These are phyloP conservation scores for Ptilodon capucinus DNA, from an alignment of 2,888 invertebrate genomes.

Conservation along the genomic window DNA sequence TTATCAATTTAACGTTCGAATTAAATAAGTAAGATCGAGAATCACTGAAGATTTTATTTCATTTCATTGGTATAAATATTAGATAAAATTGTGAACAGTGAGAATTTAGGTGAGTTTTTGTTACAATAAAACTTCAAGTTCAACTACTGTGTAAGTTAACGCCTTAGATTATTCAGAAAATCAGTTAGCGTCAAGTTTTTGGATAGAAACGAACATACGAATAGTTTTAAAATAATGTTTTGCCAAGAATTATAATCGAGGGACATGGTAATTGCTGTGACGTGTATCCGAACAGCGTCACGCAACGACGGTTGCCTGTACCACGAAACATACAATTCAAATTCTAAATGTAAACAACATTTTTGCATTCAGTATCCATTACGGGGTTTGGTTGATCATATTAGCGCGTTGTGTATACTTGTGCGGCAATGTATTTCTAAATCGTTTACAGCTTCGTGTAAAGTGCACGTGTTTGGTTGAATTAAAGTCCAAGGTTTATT, in stretches of 20 bases:
- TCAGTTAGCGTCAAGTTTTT: not conserved
- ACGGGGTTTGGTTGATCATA: conserved; percentile 40
- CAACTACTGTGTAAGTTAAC: not conserved
- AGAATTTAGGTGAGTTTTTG: too few species aligned
- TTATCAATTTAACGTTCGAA: too few species aligned
- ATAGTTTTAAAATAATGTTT: conserved; percentile 41
- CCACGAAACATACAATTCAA: conserved; percentile 55
- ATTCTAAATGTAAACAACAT: conserved; percentile 38
- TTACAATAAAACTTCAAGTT: not conserved
- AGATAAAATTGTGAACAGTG: too few species aligned
- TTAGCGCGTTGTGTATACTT: conserved; percentile 40
- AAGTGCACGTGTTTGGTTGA: conserved; percentile 48
- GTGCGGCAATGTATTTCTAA: conserved; percentile 59
- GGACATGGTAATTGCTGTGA: conserved; percentile 67
- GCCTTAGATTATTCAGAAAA: not conserved
- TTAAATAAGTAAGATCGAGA: too few species aligned
- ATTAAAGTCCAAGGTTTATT: conserved; percentile 68
- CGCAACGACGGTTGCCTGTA: conserved; percentile 69
- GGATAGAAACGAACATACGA: conserved; percentile 12
- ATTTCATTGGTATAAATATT: too few species aligned
- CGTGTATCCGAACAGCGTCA: conserved; percentile 61
- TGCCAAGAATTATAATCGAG: conserved; percentile 57
- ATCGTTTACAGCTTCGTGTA: conserved; percentile 40
- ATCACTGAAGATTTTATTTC: too few species aligned
- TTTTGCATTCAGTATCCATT: conserved; percentile 44